Evolutionary conservation across 2,113 vertebrate genomes (phyloP), one percentile per base, ranked within the genome.

Genomic region (Aegotheles bennettii): DNA sequence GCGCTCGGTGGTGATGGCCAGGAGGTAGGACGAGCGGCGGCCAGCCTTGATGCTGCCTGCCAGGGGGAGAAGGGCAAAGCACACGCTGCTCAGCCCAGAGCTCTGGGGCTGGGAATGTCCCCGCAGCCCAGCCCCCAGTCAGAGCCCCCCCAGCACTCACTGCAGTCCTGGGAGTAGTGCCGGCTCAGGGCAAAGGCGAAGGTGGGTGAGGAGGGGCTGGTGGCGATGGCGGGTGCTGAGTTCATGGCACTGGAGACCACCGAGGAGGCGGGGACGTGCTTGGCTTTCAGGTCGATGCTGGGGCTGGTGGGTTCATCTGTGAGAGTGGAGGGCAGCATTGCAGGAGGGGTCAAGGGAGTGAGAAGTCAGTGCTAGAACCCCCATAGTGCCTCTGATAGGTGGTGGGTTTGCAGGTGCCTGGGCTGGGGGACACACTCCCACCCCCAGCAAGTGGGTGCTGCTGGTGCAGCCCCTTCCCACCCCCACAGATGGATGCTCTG

Each of bases 301-400:
- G 99, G 99, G 97, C 99, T 99, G 90, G 99, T 99, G 79, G 99
- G 99, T 82, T 99, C 99, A 36, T 99, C 99, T 99, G 98, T 50
- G 53, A 81, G 73, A 57, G 91, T 61, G 15, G 70, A 5, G 71
- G 54, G 60, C 5, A 28, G 50, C 0, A 25, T 65, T 50, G 14
- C 10, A 42, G 40, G 33, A 23, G 14, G 38, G 25, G 4, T 8
- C 4, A 42, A 2, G 76, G n/a, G 16, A 18, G 25, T 51, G 29
- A 26, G 3, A 31, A 10, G 13, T 16, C 17, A 3, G 3, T 10
- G 35, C 48, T 35, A 17, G n/a, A 69, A 65, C 8, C 21, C 19
- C 36, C 17, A 10, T 0, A 0, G 20, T 0, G 0, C 11, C 42
- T 25, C 6, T 56, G 23, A 23, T 1, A 3, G 2, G 3, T 1